Percentiles rank a stretch among this genome's conserved stretches.
Evolutionary conservation across 2,888 invertebrate genomes (phyloP).

Genomic region (Augochlorella aurata): DNA sequence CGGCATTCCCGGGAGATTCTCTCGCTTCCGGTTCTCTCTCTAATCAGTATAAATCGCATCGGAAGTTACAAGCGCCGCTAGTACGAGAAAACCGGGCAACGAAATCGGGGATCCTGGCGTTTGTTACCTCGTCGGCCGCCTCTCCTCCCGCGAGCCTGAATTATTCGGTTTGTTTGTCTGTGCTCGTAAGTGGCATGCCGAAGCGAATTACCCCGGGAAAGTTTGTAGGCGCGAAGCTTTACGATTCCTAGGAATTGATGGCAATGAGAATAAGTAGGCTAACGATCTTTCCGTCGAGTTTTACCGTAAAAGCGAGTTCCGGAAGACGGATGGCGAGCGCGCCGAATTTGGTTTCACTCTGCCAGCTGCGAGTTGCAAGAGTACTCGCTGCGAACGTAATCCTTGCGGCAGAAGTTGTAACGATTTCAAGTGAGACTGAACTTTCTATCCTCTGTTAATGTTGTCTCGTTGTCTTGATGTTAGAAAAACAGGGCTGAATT

Average conservation of each 20-base stretch:
- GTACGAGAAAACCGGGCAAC: not conserved
- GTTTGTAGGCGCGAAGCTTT: not conserved
- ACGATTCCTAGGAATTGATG: not conserved
- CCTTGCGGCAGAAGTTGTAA: no score
- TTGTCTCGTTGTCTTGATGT: no score
- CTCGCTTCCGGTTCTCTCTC: constrained; percentile 27
- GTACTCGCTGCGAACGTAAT: no score
- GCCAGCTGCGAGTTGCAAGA: no score
- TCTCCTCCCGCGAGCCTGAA: not conserved
- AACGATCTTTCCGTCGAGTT: no score
- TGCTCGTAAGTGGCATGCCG: not conserved
- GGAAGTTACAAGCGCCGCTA: constrained; percentile 18
- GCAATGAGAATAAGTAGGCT: no score
- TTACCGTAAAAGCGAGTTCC: no score
- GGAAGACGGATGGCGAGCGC: no score
- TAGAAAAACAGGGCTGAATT: no score
- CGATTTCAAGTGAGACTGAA: no score
- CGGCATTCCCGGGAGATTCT: constrained; percentile 24
- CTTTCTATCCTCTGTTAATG: no score
- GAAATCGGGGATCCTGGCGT: not conserved
- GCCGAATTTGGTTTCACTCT: no score
- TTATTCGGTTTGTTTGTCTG: not conserved
- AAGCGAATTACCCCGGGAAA: not conserved
- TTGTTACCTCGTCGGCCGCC: not conserved
- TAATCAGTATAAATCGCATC: constrained; percentile 62